Base-by-base conservation (phyloP, 2,888 invertebrate species). In the Calliphora vomitoria region DNA sequence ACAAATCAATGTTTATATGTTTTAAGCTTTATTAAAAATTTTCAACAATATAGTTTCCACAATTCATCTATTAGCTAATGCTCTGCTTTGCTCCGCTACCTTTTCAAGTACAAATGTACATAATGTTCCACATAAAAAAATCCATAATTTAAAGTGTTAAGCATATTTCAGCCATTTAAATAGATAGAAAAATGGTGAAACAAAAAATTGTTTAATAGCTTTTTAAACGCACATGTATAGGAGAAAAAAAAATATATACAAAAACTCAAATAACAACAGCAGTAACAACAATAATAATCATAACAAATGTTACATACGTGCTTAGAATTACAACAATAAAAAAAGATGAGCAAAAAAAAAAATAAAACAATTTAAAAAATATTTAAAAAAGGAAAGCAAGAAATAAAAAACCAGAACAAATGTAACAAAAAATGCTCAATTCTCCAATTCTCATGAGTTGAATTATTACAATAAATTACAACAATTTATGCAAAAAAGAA, bases 381-480 rank as follows among this genome's bases (percentile, higher is more conserved):
- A 25, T 41, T 53, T 53, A 11, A 60, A 31, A 69, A 75, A 72
- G 15, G 62, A 20, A 10, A 66, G 10, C 53, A 41, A 66, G n/a
- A 66, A 58, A 6, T 41, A 76, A n/a, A 58, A 50, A 50, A 72
- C 8, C n/a, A 47, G 4, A 38, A 44, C 13, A 71, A 62, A 75
- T 58, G 58, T 58, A 58, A 58, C 58, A 35, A 47, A 55, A n/a
- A 62, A 82, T 44, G 20, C 60, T 62, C 20, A 78, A 55, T 80
- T 55, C 58, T 25, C 55, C 64, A 82, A 85, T 71, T 79, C 79
- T 79, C 79, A 64, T 58, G 62, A 79, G 82, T 31, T 74, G 82
- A 82, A 82, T 82, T 87, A 79, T 85, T 87, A 85, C 87, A 64
- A 87, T 85, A 82, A 87, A 87, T 87, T 82, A 85, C 79, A 87